These are phyloP conservation scores for Phrynosoma blainvillii DNA, from an alignment of 2,113 vertebrate genomes.

Conservation along the genomic window DNA sequence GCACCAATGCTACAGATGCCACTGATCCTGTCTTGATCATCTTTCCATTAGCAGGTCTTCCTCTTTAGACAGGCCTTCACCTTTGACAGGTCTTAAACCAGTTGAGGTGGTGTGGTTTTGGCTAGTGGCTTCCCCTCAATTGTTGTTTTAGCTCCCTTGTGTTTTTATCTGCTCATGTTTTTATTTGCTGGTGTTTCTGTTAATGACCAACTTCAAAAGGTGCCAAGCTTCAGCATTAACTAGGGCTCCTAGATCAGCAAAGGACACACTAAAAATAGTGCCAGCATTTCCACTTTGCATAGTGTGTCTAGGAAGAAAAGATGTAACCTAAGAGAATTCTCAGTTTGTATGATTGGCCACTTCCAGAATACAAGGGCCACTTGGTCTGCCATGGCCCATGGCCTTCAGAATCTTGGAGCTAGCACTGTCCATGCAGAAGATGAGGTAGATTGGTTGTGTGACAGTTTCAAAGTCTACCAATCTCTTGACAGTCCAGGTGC, in stretches of 20 bases:
- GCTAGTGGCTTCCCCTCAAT: background rate
- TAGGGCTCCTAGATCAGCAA: background rate
- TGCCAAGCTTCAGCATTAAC: background rate
- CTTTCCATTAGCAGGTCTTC: background rate
- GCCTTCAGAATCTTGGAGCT: background rate
- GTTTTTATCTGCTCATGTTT: background rate
- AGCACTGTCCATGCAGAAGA: background rate
- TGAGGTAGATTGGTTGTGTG: background rate
- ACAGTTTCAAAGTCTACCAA: background rate
- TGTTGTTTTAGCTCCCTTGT: background rate
- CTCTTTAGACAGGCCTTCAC: background rate
- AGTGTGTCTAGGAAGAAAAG: background rate
- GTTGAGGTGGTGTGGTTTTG: too few species aligned
- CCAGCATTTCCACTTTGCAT: background rate
- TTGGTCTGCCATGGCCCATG: background rate
- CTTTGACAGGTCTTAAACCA: background rate
- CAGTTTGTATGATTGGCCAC: background rate
- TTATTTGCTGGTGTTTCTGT: background rate
- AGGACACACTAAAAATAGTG: background rate
- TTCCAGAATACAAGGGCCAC: background rate
- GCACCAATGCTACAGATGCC: too few species aligned
- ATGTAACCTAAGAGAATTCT: background rate
- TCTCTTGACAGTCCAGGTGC: background rate
- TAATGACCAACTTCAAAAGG: background rate
- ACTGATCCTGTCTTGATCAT: background rate